phyloP scores from a whole-genome alignment of 2,888 invertebrate genomes.

The Pimpla rufipes region DNA sequence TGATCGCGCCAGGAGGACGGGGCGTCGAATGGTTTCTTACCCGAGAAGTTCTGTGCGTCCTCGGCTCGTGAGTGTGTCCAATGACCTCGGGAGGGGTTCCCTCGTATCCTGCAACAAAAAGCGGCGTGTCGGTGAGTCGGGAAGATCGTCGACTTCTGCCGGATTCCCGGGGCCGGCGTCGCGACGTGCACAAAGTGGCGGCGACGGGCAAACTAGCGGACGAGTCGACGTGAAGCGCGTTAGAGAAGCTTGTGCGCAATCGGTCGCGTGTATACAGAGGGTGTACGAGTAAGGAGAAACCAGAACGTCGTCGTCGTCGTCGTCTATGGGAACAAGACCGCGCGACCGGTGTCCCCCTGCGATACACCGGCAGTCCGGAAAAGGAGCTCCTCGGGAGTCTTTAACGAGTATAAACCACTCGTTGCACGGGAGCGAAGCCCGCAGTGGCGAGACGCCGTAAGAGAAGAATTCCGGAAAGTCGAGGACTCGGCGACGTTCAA shows the following conservation, averaged over 20 bases:
- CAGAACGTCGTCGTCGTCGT: slow-evolving; percentile 44
- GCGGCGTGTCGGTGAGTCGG: slow-evolving; percentile 40
- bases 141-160: slow-evolving; percentile 50
- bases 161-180: slow-evolving; percentile 70
- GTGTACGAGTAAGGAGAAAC: slow-evolving; percentile 70
- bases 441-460: not conserved
- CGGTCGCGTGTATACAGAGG: slow-evolving; percentile 31
- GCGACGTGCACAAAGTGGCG: slow-evolving; percentile 64
- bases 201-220: slow-evolving; percentile 15
- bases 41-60: slow-evolving; percentile 88
- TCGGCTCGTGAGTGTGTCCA: slow-evolving; percentile 77
- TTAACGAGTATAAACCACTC: slow-evolving; percentile 50
- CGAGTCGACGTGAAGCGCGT: slow-evolving; percentile 17
- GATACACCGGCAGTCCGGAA: slow-evolving; percentile 53
- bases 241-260: slow-evolving; percentile 55
- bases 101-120: slow-evolving; percentile 81
- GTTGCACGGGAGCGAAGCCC: slow-evolving; percentile 26
- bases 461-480: slow-evolving; percentile 38
- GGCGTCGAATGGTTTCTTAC: slow-evolving; percentile 85
- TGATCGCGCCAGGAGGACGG: slow-evolving; percentile 13
- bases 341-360: slow-evolving; percentile 46
- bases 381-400: slow-evolving; percentile 59
- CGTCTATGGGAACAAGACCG: slow-evolving; percentile 64
- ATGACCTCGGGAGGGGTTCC: slow-evolving; percentile 84
- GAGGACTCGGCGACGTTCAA: slow-evolving; percentile 40